Base-by-base conservation (phyloP, 2,113 vertebrate species). In the Cyprinodon variegatus region DNA sequence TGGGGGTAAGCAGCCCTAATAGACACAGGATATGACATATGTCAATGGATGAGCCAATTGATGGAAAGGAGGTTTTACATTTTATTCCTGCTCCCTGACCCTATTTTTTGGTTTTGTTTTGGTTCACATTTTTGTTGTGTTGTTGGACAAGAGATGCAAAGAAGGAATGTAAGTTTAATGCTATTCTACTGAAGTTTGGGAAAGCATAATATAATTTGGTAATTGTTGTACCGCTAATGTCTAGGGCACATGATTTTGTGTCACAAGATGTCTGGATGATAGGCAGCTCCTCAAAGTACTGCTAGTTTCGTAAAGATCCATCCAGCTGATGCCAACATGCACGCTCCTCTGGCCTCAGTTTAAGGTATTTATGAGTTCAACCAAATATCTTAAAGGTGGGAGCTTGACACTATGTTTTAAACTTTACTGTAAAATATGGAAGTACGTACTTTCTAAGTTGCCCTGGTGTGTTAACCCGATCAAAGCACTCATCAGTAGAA, bases 91-190 rank as follows among this genome's bases (percentile, higher is more conserved):
- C 62, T 66, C 74, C 76, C 59, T 84, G 84, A 88, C 90, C 84
- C 81, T 62, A 64, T 81, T 76, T 82, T 86, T 88, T 86, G 64
- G 82, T 74, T 85, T 11, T 48, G 78, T 84, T 60, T 84, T 41
- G 68, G 60, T 88, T 83, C 39, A 66, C 82, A 71, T 83, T 81
- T 76, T 36, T 73, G 41, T 65, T 39, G 53, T 29, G 14, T 17
- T 53, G 68, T 68, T 68, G 53, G 61, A 39, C 73, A 79, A 13
- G 65, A 59, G 37, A 60, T 73, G 70, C 59, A 78, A 74, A 72
- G 40, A 15, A 48, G 45, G 43, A 43, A 67, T 65, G 45, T 37
- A 50, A 82, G 45, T 38, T 61, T 14, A 53, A 6, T 14, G 20
- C 37, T 22, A 57, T 57, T 57, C 15, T 57, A 57, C n/a, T n/a